A percentile compares a stretch with the other conserved stretches of the same genome.
Evolutionary conservation across 2,113 vertebrate species (phyloP).

Genomic region (Egretta garzetta): DNA sequence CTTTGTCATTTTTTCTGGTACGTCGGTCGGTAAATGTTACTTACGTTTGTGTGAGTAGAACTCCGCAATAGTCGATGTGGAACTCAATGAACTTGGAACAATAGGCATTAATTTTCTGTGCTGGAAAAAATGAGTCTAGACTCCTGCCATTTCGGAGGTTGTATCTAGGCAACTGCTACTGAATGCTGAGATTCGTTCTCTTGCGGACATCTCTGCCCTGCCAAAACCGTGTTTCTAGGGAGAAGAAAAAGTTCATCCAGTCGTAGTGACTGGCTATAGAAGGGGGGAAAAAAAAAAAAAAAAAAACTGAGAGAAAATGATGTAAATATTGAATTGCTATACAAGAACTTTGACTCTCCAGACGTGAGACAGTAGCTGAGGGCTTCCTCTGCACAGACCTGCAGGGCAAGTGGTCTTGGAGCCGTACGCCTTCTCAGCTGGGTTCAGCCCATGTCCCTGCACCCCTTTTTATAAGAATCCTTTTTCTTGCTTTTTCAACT

Average conservation of each 20-base stretch:
- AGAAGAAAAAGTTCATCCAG: slow-evolving; percentile 1
- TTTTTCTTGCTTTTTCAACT: background rate
- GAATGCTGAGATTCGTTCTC: background rate
- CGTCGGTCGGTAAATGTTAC: background rate
- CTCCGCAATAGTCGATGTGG: background rate
- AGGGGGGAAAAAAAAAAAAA: background rate
- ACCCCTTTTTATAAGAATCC: background rate
- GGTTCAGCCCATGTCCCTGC: background rate
- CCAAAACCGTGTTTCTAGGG: background rate
- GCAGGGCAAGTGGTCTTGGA: background rate
- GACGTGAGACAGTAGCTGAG: background rate
- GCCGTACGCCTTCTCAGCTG: rapidly evolving
- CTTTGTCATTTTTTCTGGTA: background rate
- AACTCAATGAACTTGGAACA: background rate
- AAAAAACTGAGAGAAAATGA: background rate
- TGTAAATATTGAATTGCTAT: background rate
- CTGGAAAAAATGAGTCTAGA: background rate
- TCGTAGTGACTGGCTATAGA: background rate
- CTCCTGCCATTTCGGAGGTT: background rate
- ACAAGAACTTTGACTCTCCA: background rate
- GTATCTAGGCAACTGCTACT: slow-evolving; percentile 26
- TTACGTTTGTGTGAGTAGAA: background rate
- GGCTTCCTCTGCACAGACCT: background rate
- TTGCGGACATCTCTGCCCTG: background rate
- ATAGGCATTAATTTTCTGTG: background rate